A percentile compares a stretch with the other conserved stretches of the same genome.
phyloP scores from a whole-genome alignment of 2,888 invertebrate genomes.

The Leptothorax acervorum region DNA sequence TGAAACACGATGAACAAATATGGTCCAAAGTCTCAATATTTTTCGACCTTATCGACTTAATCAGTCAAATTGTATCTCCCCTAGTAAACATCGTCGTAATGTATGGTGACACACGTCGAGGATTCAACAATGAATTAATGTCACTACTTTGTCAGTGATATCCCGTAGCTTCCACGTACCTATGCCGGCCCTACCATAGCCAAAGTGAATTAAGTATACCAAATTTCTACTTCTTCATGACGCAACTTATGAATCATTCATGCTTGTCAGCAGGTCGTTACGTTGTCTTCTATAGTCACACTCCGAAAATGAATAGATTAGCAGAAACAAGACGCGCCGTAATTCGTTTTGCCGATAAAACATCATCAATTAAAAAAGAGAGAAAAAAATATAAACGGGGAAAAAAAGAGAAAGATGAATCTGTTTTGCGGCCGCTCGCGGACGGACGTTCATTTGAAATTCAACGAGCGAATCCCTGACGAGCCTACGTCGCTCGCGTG shows the following conservation, averaged over 20 bases:
- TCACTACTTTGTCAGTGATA: conserved; percentile 24
- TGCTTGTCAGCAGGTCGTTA: conserved; percentile 66
- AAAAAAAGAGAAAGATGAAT: conserved; percentile 32
- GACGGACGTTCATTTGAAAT: conserved; percentile 73
- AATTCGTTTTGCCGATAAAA: conserved; percentile 60
- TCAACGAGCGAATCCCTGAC: conserved; percentile 71
- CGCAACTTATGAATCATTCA: conserved; percentile 59
- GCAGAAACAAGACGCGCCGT: conserved; percentile 50
- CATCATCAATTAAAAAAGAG: conserved; percentile 38
- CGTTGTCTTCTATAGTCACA: conserved; percentile 41
- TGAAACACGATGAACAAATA: conserved; percentile 2
- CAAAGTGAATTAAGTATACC: conserved; percentile 24
- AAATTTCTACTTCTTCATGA: conserved; percentile 56
- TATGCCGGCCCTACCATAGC: conserved; percentile 16
- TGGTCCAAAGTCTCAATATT: conserved; percentile 28
- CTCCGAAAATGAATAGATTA: conserved; percentile 69
- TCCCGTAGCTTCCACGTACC: background rate
- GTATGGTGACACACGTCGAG: background rate
- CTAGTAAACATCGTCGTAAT: conserved; percentile 7
- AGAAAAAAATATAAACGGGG: background rate
- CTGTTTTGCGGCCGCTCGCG: conserved; percentile 67
- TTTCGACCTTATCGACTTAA: conserved; percentile 29
- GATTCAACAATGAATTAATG: conserved; percentile 39
- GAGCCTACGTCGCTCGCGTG: conserved; percentile 66
- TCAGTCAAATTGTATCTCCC: conserved; percentile 32